Conservation (phyloP, 1,140 invertebrate genomes). For the Atopsyche davidsoni region DNA sequence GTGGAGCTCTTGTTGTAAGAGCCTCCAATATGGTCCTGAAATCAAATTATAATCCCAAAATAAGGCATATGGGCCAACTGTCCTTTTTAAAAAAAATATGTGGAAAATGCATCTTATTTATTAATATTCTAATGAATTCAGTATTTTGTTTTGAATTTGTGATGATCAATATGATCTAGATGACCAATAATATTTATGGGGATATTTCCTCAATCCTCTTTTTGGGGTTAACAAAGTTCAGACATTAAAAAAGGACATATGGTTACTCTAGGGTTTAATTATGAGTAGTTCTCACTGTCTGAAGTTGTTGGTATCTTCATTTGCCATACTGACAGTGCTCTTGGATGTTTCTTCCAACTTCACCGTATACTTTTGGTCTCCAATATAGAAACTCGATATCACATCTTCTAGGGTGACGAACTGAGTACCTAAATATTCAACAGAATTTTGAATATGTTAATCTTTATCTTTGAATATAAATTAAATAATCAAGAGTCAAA, state of each 20-base stretch:
- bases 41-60: too few species aligned
- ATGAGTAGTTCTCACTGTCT: constrained; percentile 6
- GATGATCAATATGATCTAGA: not conserved
- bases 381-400: constrained; percentile 11
- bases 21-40: too few species aligned
- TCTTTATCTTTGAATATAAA: too few species aligned
- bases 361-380: constrained; percentile 5
- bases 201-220: not conserved
- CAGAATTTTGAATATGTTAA: too few species aligned
- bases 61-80: too few species aligned
- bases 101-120: too few species aligned
- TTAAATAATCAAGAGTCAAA: too few species aligned
- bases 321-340: constrained; percentile 6
- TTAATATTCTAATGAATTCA: too few species aligned
- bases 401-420: constrained; percentile 9
- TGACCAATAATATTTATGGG: not conserved
- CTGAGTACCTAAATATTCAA: constrained; percentile 6
- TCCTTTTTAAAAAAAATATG: too few species aligned
- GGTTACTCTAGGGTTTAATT: not conserved
- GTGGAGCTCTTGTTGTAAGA: too few species aligned
- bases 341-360: constrained; percentile 4
- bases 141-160: too few species aligned
- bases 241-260: constrained; percentile 1
- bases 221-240: constrained; percentile 3
- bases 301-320: constrained; percentile 11